Evolutionary conservation across 92 coral and sea anemone genomes (phyloP).

Genomic region (Pocillopora grandis): DNA sequence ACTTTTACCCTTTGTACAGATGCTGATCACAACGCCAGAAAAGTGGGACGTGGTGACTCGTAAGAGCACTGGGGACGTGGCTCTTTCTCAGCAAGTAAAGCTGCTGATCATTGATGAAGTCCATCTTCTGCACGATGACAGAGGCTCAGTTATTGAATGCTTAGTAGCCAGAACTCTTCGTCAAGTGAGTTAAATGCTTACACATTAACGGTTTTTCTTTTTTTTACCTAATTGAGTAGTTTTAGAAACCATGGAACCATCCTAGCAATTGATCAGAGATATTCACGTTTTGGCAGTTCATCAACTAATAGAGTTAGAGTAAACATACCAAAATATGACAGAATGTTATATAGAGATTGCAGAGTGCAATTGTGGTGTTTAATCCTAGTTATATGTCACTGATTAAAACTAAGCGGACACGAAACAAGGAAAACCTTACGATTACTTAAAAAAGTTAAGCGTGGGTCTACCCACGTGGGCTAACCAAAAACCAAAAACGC

Average conservation of each 20-base stretch:
- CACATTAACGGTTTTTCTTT: neutral
- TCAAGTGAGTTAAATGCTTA: constrained; percentile 58
- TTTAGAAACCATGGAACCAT: neutral
- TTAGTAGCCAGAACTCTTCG: constrained; percentile 96
- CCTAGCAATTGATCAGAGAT: too few species aligned
- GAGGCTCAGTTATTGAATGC: constrained; percentile 97
- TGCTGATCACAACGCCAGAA: constrained; percentile 98
- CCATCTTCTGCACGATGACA: constrained; percentile 91
- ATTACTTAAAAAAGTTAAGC: neutral
- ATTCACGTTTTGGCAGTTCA: too few species aligned
- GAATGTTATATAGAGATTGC: too few species aligned
- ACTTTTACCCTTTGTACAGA: constrained; percentile 43
- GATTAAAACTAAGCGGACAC: too few species aligned
- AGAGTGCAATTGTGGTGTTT: too few species aligned
- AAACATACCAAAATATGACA: too few species aligned
- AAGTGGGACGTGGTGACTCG: constrained; percentile 99
- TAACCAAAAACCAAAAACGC: too few species aligned
- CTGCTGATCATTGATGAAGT: constrained; percentile 95
- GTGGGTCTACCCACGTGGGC: neutral
- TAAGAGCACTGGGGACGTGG: constrained; percentile 95
- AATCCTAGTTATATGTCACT: too few species aligned
- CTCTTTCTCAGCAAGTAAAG: constrained; percentile 96
- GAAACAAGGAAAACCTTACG: too few species aligned
- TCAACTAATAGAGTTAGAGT: too few species aligned
- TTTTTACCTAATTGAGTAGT: neutral